Base-by-base conservation (phyloP, 2,888 invertebrate species). In the Drosophila longiperda region DNA sequence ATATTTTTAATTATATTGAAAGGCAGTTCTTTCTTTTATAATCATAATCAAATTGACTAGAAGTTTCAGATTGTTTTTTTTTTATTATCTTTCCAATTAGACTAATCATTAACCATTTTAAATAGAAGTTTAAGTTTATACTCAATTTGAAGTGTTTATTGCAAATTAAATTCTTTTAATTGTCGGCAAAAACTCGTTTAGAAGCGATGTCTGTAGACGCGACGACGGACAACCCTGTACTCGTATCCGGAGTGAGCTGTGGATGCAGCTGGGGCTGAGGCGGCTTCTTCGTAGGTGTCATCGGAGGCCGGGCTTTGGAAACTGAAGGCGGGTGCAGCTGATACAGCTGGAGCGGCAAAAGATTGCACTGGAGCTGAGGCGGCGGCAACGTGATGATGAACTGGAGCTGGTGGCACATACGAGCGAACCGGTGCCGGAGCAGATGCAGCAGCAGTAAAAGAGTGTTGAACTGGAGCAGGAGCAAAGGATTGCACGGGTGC, bases 151-250 rank as follows among this genome's bases (percentile, higher is more conserved):
- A 40, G 23, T 26, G 20, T 66, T 63, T 70, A 82, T 78, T 82
- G 60, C 42, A 63, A 23, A 4, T 45, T 38, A 33, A 45, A 9
- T n/a, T n/a, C 26, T 15, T 54, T 54, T 15, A 17, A n/a, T n/a
- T 26, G 23, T 33, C 32, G 20, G 26, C 29, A 15, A 40, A n/a
- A 23, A 17, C 45, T 23, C n/a, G 26, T 12, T 81, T 89, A 89
- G 23, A 77, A 80, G 58, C 91, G 91, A 66, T 80, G 73, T 57
- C 54, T 89, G 66, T 74, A 71, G 63, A 89, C 78, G 58, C 83
- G 80, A 58, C 90, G 88, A 70, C 89, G 89, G 32, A 89, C 75
- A 53, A 85, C 73, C n/a, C 75, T 80, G 80, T 90, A 90, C 50
- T 81, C 73, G 70, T 90, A 88, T 40, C 89, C 90, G 32, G 68